phyloP scores from a whole-genome alignment of 2,797 vertebrate genomes.

The Tiaroga cobitis region DNA sequence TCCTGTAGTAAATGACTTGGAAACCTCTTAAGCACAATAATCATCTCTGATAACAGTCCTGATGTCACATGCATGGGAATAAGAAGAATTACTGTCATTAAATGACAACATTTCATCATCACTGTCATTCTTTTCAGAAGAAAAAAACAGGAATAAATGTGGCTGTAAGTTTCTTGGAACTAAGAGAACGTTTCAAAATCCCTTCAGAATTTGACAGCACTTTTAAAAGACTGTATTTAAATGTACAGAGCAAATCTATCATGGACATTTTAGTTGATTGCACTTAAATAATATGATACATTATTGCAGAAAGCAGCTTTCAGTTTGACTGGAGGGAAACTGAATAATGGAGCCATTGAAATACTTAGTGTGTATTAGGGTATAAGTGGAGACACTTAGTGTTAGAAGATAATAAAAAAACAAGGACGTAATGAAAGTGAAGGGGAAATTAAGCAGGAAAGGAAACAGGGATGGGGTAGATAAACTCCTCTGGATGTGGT shows the following conservation, averaged over 20 bases:
- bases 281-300: not conserved
- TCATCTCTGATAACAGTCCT: not conserved
- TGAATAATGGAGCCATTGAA: slow-evolving; percentile 11
- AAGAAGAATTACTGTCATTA: not conserved
- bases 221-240: slow-evolving; percentile 3
- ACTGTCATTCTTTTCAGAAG: not conserved
- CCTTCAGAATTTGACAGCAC: not conserved
- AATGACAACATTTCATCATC: not conserved
- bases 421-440: not conserved
- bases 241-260: not conserved
- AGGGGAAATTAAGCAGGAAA: slow-evolving; percentile 9
- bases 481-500: slow-evolving; percentile 2
- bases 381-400: not conserved
- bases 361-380: not conserved
- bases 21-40: slow-evolving; percentile 24
- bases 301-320: not conserved
- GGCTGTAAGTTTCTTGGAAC: not conserved
- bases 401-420: slow-evolving; percentile 9
- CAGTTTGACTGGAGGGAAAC: not conserved
- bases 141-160: not conserved
- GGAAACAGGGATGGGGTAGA: not conserved
- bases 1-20: slow-evolving; percentile 45
- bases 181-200: not conserved
- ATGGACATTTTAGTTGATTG: not conserved
- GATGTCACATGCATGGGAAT: not conserved